Evolutionary conservation across 2,888 invertebrate species (phyloP), one percentile per base, ranked within the genome.

Genomic region (Drosophila testacea): DNA sequence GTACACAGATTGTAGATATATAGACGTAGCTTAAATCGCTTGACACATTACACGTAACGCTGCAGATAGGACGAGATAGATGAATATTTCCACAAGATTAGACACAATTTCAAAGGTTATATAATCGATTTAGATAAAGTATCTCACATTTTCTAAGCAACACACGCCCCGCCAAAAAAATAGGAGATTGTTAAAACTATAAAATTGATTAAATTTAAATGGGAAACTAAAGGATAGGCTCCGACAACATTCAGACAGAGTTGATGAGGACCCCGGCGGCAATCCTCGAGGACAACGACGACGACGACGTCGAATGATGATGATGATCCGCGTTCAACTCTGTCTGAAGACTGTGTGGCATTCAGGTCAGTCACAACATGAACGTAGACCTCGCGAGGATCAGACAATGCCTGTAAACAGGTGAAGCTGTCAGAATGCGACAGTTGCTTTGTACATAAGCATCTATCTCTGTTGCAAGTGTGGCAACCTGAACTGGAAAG

Each of bases 181-280:
- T 16, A 52, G 28, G n/a, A 7, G 27, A 27, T 48, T 39, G 39
- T 28, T 52, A 16, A 36, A 56, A 47, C n/a, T 52, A 52, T 16
- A 28, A 46, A 44, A 42, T 56, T 56, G 2, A 55, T 56, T 55
- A 62, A 65, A 54, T 27, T 62, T 22, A 22, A 66, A 66, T 50
- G 60, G 54, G 9, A 60, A 74, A 74, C 54, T 60, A 69, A 72
- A 68, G 78, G 52, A 73, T 61, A 59, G 61, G 59, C 52, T 72
- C 57, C 81, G 84, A 90, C 91, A 90, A 87, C 88, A 90, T 91
- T 90, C 92, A 91, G 91, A 92, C 92, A 91, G 91, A 92, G 92
- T 90, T 81, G 75, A 72, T 42, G 64, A 83, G 83, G 83, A 81
- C 69, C 79, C 77, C 81, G 82, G 67, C 87, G 82, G 83, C 75